phyloP scores from a whole-genome alignment of 2,888 invertebrate genomes.

The Thecocarcelia acutangulata region DNA sequence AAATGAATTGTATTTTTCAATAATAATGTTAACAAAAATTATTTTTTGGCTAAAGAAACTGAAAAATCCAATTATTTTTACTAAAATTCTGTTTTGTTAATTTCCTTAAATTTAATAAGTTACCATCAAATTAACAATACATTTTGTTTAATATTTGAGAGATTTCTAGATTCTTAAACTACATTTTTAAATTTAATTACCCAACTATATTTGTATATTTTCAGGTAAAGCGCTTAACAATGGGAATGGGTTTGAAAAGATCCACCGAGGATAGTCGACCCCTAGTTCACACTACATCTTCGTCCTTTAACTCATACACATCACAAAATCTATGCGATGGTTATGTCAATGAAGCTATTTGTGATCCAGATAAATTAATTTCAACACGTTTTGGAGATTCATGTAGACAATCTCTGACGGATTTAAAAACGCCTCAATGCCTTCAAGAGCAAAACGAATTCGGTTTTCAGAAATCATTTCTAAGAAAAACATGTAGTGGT shows the following conservation, averaged over 20 bases:
- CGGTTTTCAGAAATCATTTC: slow-evolving; percentile 79
- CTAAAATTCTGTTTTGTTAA: too few species aligned
- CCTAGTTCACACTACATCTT: slow-evolving; percentile 85
- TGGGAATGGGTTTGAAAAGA: slow-evolving; percentile 87
- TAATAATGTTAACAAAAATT: too few species aligned
- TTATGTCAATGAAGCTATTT: slow-evolving; percentile 90
- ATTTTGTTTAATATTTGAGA: too few species aligned
- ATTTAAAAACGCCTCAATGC: slow-evolving; percentile 77
- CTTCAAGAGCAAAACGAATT: slow-evolving; percentile 79
- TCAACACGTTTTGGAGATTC: slow-evolving; percentile 81
- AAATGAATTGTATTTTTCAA: too few species aligned
- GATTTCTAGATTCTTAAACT: too few species aligned
- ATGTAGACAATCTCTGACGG: slow-evolving; percentile 81
- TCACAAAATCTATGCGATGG: slow-evolving; percentile 88
- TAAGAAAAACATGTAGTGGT: slow-evolving; percentile 82
- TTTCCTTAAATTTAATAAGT: too few species aligned
- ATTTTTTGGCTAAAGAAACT: too few species aligned
- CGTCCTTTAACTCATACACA: slow-evolving; percentile 85
- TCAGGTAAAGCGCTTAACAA: slow-evolving; percentile 87
- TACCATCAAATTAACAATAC: too few species aligned
- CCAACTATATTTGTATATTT: slow-evolving; percentile 39
- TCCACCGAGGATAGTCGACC: slow-evolving; percentile 89
- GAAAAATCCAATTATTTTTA: too few species aligned
- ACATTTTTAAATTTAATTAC: background rate
- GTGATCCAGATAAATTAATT: slow-evolving; percentile 84